Evolutionary conservation across 1,140 invertebrate species (phyloP).

Genomic region (Scaptodrosophila lebanonensis): DNA sequence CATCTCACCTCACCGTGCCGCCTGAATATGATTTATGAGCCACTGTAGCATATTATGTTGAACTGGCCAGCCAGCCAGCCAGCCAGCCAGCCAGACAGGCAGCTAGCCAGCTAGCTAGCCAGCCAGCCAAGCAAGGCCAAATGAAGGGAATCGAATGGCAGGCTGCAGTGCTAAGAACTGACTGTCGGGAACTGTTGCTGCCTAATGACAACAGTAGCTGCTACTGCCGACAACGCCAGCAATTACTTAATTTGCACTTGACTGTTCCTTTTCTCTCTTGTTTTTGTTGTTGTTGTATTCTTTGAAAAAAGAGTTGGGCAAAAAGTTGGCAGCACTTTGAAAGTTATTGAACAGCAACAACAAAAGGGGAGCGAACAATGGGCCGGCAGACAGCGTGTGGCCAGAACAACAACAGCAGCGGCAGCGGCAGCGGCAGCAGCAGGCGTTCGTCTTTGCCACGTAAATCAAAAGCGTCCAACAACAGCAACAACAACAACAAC

Average conservation of each 20-base stretch:
- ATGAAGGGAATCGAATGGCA: no score
- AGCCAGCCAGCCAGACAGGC: no score
- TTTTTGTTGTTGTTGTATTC: constrained; percentile 21
- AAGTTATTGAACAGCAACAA: constrained; percentile 38
- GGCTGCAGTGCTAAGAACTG: no score
- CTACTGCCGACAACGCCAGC: constrained; percentile 35
- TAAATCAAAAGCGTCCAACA: constrained; percentile 40
- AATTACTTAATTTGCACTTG: constrained; percentile 74
- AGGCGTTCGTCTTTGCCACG: constrained; percentile 16
- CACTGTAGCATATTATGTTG: no score
- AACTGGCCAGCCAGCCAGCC: no score
- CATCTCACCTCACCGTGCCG: no score
- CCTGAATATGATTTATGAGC: no score
- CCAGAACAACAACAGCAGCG: constrained; percentile 29
- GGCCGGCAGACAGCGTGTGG: constrained; percentile 26
- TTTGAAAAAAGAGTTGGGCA: constrained; percentile 17
- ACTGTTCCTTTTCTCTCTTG: constrained; percentile 6
- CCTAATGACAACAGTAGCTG: constrained; percentile 71
- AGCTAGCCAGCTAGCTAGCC: no score
- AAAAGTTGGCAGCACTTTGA: constrained; percentile 12
- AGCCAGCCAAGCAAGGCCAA: no score
- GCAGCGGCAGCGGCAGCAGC: neutral
- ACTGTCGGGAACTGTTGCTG: no score
- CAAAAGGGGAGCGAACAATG: neutral
- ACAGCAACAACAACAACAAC: neutral